Conservation (phyloP, 2,888 invertebrate species). For the Cataglyphis albicans region DNA sequence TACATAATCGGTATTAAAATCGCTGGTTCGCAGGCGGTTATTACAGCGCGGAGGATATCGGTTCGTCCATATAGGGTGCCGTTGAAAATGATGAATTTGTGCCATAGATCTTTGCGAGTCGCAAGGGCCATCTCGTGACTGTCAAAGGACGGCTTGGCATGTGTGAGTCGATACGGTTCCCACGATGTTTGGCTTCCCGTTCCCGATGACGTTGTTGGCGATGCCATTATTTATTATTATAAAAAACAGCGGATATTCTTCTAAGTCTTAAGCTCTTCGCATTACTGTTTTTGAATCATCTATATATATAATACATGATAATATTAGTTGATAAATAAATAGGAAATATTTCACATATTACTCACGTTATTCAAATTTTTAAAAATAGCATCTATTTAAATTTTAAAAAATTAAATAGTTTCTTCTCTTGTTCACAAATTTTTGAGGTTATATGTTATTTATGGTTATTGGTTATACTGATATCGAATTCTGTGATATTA, state of each 20-base stretch:
- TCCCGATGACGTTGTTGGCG: background rate
- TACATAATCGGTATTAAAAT: constrained; percentile 80
- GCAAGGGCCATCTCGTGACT: constrained; percentile 76
- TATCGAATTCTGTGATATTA: no score
- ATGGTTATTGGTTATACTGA: no score
- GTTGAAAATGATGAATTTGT: constrained; percentile 83
- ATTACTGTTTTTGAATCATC: background rate
- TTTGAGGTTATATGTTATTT: background rate
- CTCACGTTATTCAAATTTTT: background rate
- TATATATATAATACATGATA: background rate
- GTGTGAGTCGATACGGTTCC: constrained; percentile 80
- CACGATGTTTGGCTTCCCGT: constrained; percentile 4
- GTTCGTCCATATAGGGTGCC: constrained; percentile 71
- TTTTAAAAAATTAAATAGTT: background rate
- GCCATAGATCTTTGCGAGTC: constrained; percentile 81
- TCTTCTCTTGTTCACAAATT: background rate
- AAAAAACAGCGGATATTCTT: background rate
- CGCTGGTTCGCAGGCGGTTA: constrained; percentile 77
- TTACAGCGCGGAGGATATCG: constrained; percentile 75
- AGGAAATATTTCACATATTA: background rate
- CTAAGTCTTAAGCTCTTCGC: background rate
- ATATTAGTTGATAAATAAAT: background rate
- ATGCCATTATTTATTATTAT: constrained; percentile 1
- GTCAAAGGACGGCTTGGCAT: constrained; percentile 78
- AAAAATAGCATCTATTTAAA: background rate